A percentile compares a stretch with the other conserved stretches of the same genome.
Conservation (phyloP, 2,888 invertebrate species). For the Teleogryllus oceanicus region DNA sequence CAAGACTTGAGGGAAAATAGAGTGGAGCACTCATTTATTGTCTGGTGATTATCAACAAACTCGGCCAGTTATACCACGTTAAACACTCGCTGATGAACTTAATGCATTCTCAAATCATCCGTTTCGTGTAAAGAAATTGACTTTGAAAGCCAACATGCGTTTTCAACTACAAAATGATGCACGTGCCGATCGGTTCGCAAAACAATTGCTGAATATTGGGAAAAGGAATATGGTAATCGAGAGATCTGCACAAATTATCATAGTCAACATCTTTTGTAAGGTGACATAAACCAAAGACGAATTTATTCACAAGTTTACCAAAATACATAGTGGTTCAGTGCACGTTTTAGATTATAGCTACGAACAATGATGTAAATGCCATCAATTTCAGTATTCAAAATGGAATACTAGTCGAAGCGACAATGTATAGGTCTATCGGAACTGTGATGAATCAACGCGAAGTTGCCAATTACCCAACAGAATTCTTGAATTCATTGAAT, state of each 20-base stretch:
- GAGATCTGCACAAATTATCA: slow-evolving; percentile 29
- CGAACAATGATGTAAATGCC: slow-evolving; percentile 26
- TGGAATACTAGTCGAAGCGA: slow-evolving; percentile 23
- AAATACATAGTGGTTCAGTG: slow-evolving; percentile 26
- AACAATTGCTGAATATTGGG: slow-evolving; percentile 27
- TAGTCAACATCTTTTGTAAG: slow-evolving; percentile 29
- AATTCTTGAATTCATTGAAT: slow-evolving; percentile 41
- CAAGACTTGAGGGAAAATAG: not conserved
- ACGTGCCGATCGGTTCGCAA: slow-evolving; percentile 26
- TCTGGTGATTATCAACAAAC: not conserved
- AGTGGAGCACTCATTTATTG: not conserved
- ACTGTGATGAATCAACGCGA: slow-evolving; percentile 30
- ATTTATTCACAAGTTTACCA: slow-evolving; percentile 32
- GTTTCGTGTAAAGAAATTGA: slow-evolving; percentile 19
- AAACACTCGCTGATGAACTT: slow-evolving; percentile 8
- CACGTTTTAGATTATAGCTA: slow-evolving; percentile 29
- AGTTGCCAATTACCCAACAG: slow-evolving; percentile 37
- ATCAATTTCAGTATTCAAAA: slow-evolving; percentile 31
- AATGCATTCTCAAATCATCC: slow-evolving; percentile 30
- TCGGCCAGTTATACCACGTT: not conserved
- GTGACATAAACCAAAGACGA: slow-evolving; percentile 28
- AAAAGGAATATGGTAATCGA: slow-evolving; percentile 30
- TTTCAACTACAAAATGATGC: slow-evolving; percentile 28
- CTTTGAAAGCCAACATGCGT: slow-evolving; percentile 20
- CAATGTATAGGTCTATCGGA: slow-evolving; percentile 31